A percentile compares a stretch with the other conserved stretches of the same genome.
phyloP scores from a whole-genome alignment of 1,140 invertebrate genomes.

The Sminthurinus signatus region DNA sequence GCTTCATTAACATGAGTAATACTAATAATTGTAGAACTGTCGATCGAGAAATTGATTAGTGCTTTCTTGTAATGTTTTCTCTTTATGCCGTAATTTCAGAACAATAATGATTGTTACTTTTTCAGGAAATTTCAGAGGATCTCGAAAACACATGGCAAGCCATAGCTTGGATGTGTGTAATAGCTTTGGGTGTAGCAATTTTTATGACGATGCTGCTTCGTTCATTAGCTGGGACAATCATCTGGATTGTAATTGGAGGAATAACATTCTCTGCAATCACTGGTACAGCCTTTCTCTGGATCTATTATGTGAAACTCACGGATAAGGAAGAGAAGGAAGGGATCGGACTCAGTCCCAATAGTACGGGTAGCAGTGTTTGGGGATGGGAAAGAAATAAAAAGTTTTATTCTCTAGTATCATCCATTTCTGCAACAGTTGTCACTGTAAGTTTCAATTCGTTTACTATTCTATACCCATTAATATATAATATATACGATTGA shows the following conservation, averaged over 20 bases:
- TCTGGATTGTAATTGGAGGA: slow-evolving; percentile 59
- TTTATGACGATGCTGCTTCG: slow-evolving; percentile 57
- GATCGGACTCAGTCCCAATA: neutral
- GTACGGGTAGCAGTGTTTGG: neutral
- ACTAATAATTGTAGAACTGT: no score
- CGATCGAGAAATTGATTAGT: no score
- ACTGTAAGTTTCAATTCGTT: no score
- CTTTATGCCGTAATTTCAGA: no score
- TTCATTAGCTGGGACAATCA: slow-evolving; percentile 56
- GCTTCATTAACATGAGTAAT: no score
- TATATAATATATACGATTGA: no score
- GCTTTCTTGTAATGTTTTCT: no score
- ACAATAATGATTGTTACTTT: no score
- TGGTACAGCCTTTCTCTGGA: slow-evolving; percentile 61
- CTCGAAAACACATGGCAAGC: slow-evolving; percentile 56
- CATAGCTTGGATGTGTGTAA: slow-evolving; percentile 55
- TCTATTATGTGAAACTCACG: slow-evolving; percentile 44
- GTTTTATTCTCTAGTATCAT: slow-evolving; percentile 48
- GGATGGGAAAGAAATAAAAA: slow-evolving; percentile 42
- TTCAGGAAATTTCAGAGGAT: slow-evolving; percentile 55
- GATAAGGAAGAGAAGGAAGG: slow-evolving; percentile 41
- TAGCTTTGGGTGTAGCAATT: slow-evolving; percentile 56
- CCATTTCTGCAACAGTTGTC: slow-evolving; percentile 57
- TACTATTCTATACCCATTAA: no score
- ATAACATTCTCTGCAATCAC: slow-evolving; percentile 54